Conservation (phyloP, 2,888 invertebrate genomes). For the Microctonus aethiopoides region DNA sequence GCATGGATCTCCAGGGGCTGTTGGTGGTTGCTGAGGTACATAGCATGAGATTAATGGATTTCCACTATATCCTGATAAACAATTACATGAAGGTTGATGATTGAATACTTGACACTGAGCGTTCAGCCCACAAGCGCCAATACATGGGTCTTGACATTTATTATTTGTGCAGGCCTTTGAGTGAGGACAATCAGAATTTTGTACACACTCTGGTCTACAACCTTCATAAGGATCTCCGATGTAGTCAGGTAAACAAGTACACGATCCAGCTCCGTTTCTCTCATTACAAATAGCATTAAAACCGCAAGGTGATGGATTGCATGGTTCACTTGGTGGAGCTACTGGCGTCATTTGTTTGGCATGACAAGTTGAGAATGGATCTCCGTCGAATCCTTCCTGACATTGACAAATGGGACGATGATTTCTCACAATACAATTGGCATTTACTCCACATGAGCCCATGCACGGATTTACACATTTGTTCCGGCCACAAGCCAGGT, state of each 20-base stretch:
- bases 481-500: conserved; percentile 76
- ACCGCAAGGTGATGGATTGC: conserved; percentile 87
- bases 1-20: conserved; percentile 69
- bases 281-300: conserved; percentile 87
- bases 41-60: conserved; percentile 83
- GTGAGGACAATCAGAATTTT: conserved; percentile 84
- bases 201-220: conserved; percentile 89
- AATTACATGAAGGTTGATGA: conserved; percentile 84
- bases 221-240: conserved; percentile 88
- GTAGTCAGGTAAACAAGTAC: conserved; percentile 83
- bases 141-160: conserved; percentile 87
- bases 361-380: conserved; percentile 82
- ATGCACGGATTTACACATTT: conserved; percentile 82
- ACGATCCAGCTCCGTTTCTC: conserved; percentile 83
- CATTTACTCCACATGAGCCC: conserved; percentile 82
- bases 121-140: conserved; percentile 84
- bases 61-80: conserved; percentile 80
- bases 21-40: conserved; percentile 61
- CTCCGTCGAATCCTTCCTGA: conserved; percentile 79
- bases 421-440: conserved; percentile 79
- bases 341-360: conserved; percentile 55
- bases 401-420: conserved; percentile 83
- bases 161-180: conserved; percentile 83
- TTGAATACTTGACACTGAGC: conserved; percentile 85
- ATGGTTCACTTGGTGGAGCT: conserved; percentile 72